Percentiles rank a stretch among this genome's conserved stretches.
These are phyloP conservation scores for Limulus polyphemus DNA, from an alignment of 2,888 invertebrate species.

Conservation along the genomic window DNA sequence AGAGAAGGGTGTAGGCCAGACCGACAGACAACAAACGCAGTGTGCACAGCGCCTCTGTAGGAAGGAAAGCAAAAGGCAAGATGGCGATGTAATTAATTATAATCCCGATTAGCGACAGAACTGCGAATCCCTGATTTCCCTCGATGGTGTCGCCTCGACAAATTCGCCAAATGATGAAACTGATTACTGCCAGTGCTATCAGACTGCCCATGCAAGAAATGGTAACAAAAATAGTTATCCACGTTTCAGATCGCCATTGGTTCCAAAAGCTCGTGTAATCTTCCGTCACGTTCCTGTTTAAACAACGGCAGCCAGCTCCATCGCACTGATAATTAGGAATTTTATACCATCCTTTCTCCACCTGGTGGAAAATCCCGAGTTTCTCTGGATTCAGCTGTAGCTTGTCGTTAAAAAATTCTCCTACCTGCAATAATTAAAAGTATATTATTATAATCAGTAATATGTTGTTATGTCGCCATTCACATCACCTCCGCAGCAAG, in stretches of 20 bases:
- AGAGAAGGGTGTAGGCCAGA: slow-evolving; percentile 48
- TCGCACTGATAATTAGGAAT: slow-evolving; percentile 16
- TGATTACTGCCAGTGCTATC: slow-evolving; percentile 50
- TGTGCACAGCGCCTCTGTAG: slow-evolving; percentile 40
- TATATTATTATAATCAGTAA: too few species aligned
- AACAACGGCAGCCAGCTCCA: slow-evolving; percentile 6
- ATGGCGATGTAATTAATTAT: slow-evolving; percentile 38
- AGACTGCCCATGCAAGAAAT: slow-evolving; percentile 52
- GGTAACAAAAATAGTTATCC: slow-evolving; percentile 52
- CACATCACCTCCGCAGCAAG: too few species aligned
- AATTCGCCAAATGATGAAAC: slow-evolving; percentile 52
- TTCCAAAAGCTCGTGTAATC: slow-evolving; percentile 6
- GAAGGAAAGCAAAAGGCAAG: slow-evolving; percentile 37
- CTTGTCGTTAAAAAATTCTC: slow-evolving; percentile 5
- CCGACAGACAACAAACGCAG: slow-evolving; percentile 47
- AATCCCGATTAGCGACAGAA: slow-evolving; percentile 39
- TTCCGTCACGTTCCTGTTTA: slow-evolving; percentile 7
- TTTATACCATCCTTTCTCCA: slow-evolving; percentile 18
- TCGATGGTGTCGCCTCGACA: slow-evolving; percentile 52
- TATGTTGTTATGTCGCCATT: too few species aligned
- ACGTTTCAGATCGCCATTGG: slow-evolving; percentile 35
- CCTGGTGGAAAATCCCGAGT: slow-evolving; percentile 13
- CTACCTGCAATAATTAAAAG: slow-evolving; percentile 8
- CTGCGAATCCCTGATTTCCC: slow-evolving; percentile 48
- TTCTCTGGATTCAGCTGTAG: slow-evolving; percentile 11